phyloP scores from a whole-genome alignment of 2,113 vertebrate genomes.

The Chaenogobius annularis region DNA sequence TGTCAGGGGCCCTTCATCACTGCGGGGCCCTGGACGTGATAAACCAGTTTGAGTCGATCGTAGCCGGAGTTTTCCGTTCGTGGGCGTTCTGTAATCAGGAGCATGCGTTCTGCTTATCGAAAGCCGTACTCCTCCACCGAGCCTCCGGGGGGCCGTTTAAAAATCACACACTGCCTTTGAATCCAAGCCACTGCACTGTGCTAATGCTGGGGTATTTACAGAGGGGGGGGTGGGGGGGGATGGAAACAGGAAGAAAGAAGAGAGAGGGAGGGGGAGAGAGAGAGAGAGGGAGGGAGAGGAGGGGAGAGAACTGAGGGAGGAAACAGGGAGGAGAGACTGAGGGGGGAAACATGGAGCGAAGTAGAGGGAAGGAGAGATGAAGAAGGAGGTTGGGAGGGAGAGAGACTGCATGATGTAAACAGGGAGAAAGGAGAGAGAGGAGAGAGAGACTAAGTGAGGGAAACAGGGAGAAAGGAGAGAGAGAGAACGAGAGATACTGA shows the following conservation, averaged over 20 bases:
- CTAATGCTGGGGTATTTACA: not conserved
- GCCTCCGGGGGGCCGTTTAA: constrained; percentile 11
- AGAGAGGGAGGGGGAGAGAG: not conserved
- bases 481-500: too few species aligned
- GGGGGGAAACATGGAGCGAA: not conserved
- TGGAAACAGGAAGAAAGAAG: not conserved
- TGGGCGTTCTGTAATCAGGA: constrained; percentile 7
- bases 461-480: too few species aligned
- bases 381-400: not conserved
- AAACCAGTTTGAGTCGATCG: not conserved
- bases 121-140: constrained; percentile 7
- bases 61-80: constrained; percentile 20
- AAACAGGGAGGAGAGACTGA: not conserved
- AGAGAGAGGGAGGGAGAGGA: not conserved
- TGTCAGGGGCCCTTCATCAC: constrained; percentile 3
- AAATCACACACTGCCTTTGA: constrained; percentile 22
- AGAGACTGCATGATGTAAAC: too few species aligned
- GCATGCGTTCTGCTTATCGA: constrained; percentile 1
- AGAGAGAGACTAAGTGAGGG: too few species aligned
- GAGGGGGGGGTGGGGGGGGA: not conserved
- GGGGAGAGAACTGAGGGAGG: too few species aligned
- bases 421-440: not conserved
- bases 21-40: not conserved
- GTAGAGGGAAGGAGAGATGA: not conserved
- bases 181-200: constrained; percentile 5